A percentile compares a stretch with the other conserved stretches of the same genome.
Conservation (phyloP, 2,888 invertebrate genomes). For the Caenorhabditis sulstoni region DNA sequence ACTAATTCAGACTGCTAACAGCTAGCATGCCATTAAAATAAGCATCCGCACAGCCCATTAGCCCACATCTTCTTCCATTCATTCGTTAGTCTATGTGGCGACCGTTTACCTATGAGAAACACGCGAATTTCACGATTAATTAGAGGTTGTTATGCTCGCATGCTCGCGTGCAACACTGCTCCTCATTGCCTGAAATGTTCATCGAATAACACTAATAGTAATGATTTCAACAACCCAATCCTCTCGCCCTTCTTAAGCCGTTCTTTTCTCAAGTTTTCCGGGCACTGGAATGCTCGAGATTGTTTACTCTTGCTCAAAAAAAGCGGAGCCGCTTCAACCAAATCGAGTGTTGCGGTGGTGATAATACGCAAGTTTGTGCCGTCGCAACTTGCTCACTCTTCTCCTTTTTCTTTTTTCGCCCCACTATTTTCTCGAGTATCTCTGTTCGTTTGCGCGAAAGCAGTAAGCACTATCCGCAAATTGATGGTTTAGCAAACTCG, state of each 20-base stretch:
- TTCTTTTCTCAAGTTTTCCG: background rate
- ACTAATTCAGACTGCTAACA: no score
- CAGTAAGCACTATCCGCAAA: conserved; percentile 47
- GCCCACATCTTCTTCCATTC: background rate
- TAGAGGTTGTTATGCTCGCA: conserved; percentile 45
- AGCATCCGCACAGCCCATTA: background rate
- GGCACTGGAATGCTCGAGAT: conserved; percentile 12
- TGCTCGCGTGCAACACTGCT: conserved; percentile 28
- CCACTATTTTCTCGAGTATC: conserved; percentile 32
- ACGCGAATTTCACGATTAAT: conserved; percentile 51
- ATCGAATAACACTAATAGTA: background rate
- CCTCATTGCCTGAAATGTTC: background rate
- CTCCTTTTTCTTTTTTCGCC: conserved; percentile 11
- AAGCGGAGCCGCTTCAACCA: conserved; percentile 19
- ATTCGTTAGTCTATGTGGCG: conserved; percentile 12
- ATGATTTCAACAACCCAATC: no score
- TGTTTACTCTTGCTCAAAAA: conserved; percentile 37
- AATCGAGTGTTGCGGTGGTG: conserved; percentile 34
- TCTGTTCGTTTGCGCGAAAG: conserved; percentile 51
- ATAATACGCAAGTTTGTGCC: conserved; percentile 35
- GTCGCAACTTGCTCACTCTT: conserved; percentile 18
- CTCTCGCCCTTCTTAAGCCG: background rate
- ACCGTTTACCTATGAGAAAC: conserved; percentile 19
- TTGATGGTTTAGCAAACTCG: conserved; percentile 50
- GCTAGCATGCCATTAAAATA: background rate